phyloP scores from a whole-genome alignment of 2,797 vertebrate genomes.

The Squalus acanthias region DNA sequence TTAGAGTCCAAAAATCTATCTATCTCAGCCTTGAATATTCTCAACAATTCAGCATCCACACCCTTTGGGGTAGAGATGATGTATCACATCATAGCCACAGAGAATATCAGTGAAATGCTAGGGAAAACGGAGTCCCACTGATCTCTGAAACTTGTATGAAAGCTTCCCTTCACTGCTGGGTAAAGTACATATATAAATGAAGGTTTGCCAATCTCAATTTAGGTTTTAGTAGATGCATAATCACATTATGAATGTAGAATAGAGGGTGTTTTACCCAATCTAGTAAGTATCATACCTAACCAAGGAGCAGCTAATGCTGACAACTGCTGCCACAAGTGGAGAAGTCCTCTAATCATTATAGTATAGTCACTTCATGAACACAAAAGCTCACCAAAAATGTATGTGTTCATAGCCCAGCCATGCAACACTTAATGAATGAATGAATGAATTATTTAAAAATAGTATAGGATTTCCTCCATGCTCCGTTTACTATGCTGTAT shows the following conservation, averaged over 20 bases:
- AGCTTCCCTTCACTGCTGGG: too few relatives aligned
- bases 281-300: neutral
- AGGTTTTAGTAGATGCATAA: neutral
- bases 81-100: neutral
- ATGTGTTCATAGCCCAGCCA: neutral
- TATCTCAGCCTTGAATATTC: too few relatives aligned
- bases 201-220: neutral
- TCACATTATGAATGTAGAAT: neutral
- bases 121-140: neutral
- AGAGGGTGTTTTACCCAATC: neutral
- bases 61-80: neutral
- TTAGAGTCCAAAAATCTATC: too few relatives aligned
- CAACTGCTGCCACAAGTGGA: neutral
- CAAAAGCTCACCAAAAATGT: neutral
- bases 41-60: too few relatives aligned
- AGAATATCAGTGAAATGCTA: neutral
- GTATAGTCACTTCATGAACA: neutral
- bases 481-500: neutral
- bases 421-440: neutral
- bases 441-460: neutral
- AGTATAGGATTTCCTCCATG: neutral
- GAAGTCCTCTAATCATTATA: neutral
- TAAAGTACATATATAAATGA: neutral
- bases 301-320: neutral
- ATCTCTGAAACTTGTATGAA: neutral